Percentiles rank a stretch among this genome's conserved stretches.
phyloP scores from a whole-genome alignment of 1,140 invertebrate genomes.

The Centruroides vittatus region DNA sequence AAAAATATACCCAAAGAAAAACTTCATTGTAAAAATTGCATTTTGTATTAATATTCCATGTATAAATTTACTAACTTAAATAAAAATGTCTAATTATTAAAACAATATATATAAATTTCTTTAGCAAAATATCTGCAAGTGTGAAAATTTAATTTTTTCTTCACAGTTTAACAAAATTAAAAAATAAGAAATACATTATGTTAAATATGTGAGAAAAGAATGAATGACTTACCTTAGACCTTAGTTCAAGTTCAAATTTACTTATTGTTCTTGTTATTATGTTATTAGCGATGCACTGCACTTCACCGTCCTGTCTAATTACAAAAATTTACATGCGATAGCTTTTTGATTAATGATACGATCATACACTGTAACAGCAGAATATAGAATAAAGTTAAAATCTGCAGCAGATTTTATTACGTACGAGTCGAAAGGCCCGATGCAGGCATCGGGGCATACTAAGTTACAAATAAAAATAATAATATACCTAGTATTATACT shows the following conservation, averaged over 20 bases:
- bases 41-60: neutral
- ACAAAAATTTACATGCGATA: no score
- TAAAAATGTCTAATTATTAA: neutral
- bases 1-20: neutral
- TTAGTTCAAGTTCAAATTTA: neutral
- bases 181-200: neutral
- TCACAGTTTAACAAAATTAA: neutral
- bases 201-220: neutral
- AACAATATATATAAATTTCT: neutral
- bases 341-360: no score
- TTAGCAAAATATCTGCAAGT: neutral
- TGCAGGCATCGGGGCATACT: no score
- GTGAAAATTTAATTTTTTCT: neutral
- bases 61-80: neutral
- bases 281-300: neutral
- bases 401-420: no score
- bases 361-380: no score
- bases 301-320: no score
- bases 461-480: no score
- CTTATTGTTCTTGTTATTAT: neutral
- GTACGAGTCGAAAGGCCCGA: no score
- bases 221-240: neutral
- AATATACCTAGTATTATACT: no score
- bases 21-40: neutral
- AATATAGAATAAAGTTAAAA: no score